These are phyloP conservation scores for Sander vitreus DNA, from an alignment of 2,113 vertebrate genomes.

Conservation along the genomic window DNA sequence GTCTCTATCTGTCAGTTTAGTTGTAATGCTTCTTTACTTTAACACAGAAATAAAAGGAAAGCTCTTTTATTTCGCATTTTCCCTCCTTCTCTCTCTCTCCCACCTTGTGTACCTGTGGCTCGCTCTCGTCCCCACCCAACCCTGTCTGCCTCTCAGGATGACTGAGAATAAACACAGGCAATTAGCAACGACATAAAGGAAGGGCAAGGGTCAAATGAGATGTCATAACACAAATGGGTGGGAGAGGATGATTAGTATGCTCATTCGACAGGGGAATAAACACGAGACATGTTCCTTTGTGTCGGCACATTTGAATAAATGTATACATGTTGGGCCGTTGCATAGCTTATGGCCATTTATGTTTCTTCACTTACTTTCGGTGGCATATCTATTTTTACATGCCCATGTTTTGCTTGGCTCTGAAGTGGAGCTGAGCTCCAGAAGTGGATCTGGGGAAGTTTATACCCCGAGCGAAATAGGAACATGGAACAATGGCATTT, in stretches of 20 bases:
- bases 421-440: conserved; percentile 56
- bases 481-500: conserved; percentile 79
- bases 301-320: conserved; percentile 53
- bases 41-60: conserved; percentile 56
- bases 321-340: conserved; percentile 38
- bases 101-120: conserved; percentile 54
- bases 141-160: conserved; percentile 58
- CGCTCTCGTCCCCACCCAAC: conserved; percentile 1
- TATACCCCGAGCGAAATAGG: conserved; percentile 71
- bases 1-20: conserved; percentile 32
- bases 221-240: conserved; percentile 72
- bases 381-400: conserved; percentile 74
- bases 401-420: conserved; percentile 65
- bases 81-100: background rate
- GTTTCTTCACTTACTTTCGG: conserved; percentile 58
- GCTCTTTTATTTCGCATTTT: conserved; percentile 5
- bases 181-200: conserved; percentile 65
- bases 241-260: conserved; percentile 57
- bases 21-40: conserved; percentile 34
- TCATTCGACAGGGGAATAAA: conserved; percentile 46
- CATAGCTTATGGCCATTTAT: conserved; percentile 61
- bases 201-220: conserved; percentile 67
- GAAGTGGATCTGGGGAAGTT: conserved; percentile 59
- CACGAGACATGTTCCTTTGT: conserved; percentile 40
- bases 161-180: conserved; percentile 71